Base-by-base conservation (phyloP, 92 coral and sea anemone species). In the Epizoanthus stellaris region DNA sequence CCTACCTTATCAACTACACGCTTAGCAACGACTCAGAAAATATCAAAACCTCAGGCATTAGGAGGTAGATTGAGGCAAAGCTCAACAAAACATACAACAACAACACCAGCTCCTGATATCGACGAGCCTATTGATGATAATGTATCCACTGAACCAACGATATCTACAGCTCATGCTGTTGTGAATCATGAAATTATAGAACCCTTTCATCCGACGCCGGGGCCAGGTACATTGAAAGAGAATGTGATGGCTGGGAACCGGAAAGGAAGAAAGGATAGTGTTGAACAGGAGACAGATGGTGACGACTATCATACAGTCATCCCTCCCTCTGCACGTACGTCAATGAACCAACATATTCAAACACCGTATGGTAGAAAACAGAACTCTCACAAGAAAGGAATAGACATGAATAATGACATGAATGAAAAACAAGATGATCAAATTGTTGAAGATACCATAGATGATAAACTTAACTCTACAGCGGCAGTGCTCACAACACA, bases 111-210 rank as follows among this genome's bases (percentile, higher is more conserved):
- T 6, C 83, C 72, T 2, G 83, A 79, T 9, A 21, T 79, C 1
- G 64, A 63, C 42, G 83, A 79, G 67, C 64, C 73, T 15, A 63
- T 79, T 5, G 83, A 64, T 62, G 83, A 64, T 9, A 39, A 47
- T 39, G 8, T 19, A 10, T 23, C 83, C 40, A 43, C 60, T 6
- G 16, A 42, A 13, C 83, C 83, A 42, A 43, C 83, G 10, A 17
- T 13, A 60, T 21, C 60, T n/a, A 60, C 34, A 77, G 16, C 68
- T n/a, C 49, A 34, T 58, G 54, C 81, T 45, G 7, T 36, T 17
- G 4, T 15, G 40, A 52, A 23, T 39, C 68, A 17, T 20, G 36
- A 6, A 30, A 76, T 6, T 4, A 42, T 9, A 20, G 40, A 15
- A 9, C 15, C 14, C 17, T 13, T 17, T 74, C 61, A 5, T 13